Percentiles rank a stretch among this genome's conserved stretches.
Conservation (phyloP, 2,888 invertebrate species). For the Elysia crispata region DNA sequence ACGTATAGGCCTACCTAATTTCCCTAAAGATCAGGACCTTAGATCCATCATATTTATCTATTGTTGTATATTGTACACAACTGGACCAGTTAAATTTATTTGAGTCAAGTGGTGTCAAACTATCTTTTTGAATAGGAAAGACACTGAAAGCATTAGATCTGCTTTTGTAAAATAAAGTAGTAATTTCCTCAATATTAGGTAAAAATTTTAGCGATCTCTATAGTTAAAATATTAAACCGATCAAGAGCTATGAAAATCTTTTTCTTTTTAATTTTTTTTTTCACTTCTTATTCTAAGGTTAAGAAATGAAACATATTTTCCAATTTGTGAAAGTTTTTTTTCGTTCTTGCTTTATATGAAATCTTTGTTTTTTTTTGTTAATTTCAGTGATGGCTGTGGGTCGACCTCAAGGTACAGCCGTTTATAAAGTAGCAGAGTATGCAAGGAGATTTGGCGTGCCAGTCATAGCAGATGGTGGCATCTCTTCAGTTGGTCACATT, state of each 20-base stretch:
- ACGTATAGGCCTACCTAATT: too few species aligned
- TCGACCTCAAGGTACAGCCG: slow-evolving; percentile 97
- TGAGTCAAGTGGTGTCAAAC: not conserved
- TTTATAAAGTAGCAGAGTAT: slow-evolving; percentile 95
- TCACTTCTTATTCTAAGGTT: too few species aligned
- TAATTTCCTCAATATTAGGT: too few species aligned
- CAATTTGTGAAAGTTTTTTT: not conserved
- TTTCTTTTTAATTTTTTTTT: too few species aligned
- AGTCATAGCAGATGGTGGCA: slow-evolving; percentile 98
- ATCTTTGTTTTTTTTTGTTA: not conserved
- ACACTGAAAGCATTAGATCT: too few species aligned
- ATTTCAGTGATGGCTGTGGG: slow-evolving; percentile 97
- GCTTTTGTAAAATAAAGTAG: too few species aligned
- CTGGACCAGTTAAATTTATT: not conserved
- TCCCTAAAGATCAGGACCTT: too few species aligned
- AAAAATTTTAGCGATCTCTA: too few species aligned
- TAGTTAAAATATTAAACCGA: too few species aligned
- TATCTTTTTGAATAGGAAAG: too few species aligned
- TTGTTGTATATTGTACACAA: not conserved
- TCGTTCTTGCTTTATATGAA: not conserved
- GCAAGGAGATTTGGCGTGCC: slow-evolving; percentile 94
- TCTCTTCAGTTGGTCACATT: slow-evolving; percentile 96
- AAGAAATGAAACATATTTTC: not conserved
- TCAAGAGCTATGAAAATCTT: too few species aligned
- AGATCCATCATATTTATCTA: too few species aligned